Base-by-base conservation (phyloP, 2,888 invertebrate species). In the Dendrolimus pini region DNA sequence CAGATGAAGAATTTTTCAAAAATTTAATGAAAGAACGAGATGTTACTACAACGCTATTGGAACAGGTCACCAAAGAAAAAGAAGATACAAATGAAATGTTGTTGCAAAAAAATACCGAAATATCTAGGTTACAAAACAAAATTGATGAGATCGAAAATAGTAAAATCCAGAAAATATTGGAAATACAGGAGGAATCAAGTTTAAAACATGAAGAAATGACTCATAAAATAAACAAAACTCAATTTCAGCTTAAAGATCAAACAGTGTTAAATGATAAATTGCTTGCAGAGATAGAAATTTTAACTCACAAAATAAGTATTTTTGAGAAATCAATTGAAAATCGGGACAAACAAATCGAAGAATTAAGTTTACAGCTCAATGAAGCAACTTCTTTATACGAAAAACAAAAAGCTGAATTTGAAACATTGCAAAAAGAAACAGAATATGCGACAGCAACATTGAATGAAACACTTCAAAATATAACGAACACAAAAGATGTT, bases 391-490 rank as follows among this genome's bases (percentile, higher is more conserved):
- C 60, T 64, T 58, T 63, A 30, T 62, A 76, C 54, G 71, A 80
- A 61, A 73, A 72, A 54, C 67, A 74, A 59, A 77, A 90, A 58
- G 74, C 78, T 47, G 86, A 92, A 59, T 78, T 92, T 60, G 91
- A 91, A 70, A 80, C 82, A 53, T 77, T 74, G 60, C 80, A 82
- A 62, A 88, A 87, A 64, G 86, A 90, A 61, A 79, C 82, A 56
- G 78, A 80, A 59, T 69, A 75, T 58, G 84, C 92, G 70, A 72
- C 83, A 14, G 68, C 65, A 9, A 74, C 75, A 63, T 71, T 88
- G 56, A 78, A 87, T 63, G 85, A 91, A 61, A 81, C 83, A 58
- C 62, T 93, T 56, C 83, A 89, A 69, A 82, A 83, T 72, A 68
- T 83, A 1, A 71, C 74, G 7, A 75, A 76, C 13, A 73, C 70